A percentile compares a stretch with the other conserved stretches of the same genome.
These are phyloP conservation scores for Cyprinodon diabolis DNA, from an alignment of 2,797 vertebrate genomes.

Conservation along the genomic window DNA sequence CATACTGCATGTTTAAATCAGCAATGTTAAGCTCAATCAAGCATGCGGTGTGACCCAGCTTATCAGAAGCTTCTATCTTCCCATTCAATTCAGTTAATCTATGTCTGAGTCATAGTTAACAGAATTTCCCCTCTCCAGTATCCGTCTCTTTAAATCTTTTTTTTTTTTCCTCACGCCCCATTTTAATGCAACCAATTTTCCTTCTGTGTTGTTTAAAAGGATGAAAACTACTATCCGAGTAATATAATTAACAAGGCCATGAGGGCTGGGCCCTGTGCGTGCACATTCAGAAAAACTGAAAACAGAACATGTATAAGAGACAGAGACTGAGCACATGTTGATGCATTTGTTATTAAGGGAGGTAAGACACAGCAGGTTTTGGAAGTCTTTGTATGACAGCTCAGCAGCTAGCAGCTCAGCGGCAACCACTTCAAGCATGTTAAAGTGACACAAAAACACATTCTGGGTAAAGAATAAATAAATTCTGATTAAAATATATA, in stretches of 20 bases:
- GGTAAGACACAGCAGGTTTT: slow-evolving; percentile 19
- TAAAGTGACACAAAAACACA: slow-evolving; percentile 1
- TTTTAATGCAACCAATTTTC: slow-evolving; percentile 19
- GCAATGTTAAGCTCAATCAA: neutral
- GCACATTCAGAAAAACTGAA: slow-evolving; percentile 41
- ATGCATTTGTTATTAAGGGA: slow-evolving; percentile 31
- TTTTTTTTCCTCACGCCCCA: slow-evolving; percentile 24
- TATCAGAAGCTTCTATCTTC: slow-evolving; percentile 21
- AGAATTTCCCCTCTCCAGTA: slow-evolving; percentile 18
- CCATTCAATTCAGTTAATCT: slow-evolving; percentile 32
- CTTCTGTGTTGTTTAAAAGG: slow-evolving; percentile 27
- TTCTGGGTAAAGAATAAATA: slow-evolving; percentile 4
- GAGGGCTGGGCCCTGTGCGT: slow-evolving; percentile 21
- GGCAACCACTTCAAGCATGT: slow-evolving; percentile 18
- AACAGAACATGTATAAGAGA: slow-evolving; percentile 32
- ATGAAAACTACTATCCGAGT: slow-evolving; percentile 24
- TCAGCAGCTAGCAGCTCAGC: slow-evolving; percentile 34
- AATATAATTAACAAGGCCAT: slow-evolving; percentile 45
- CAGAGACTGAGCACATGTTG: slow-evolving; percentile 23
- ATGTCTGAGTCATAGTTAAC: slow-evolving; percentile 16
- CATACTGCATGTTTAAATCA: neutral
- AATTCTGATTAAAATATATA: neutral
- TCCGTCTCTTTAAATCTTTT: slow-evolving; percentile 11
- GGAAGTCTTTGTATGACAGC: slow-evolving; percentile 40
- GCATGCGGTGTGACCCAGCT: neutral